Base-by-base conservation (phyloP, 2,888 invertebrate genomes). In the Pomacea canaliculata region DNA sequence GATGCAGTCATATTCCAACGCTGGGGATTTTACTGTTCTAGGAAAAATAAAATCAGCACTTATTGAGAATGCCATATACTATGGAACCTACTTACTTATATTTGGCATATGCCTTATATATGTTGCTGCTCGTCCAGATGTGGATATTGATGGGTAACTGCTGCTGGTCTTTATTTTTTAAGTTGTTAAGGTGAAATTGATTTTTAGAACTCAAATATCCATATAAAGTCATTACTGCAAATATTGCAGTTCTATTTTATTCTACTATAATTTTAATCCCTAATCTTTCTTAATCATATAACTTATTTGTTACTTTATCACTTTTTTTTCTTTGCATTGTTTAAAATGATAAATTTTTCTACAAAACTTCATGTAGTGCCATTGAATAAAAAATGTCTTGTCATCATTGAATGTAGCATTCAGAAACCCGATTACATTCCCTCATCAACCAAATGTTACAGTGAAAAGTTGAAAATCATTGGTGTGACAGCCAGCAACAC, bases 401-500 rank as follows among this genome's bases (percentile, higher is more conserved):
- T 37, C 3, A 5, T 37, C 4, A 23, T 23, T 23, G 23, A 23
- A 5, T 37, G 37, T 37, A 37, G 37, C 37, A 37, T 5, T 5
- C 37, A 37, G 37, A 5, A 37, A 37, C 37, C 37, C 5, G 37
- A 37, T 37, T 37, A 37, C 51, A 56, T 56, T 56, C 51, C 1
- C 51, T 56, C 12, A 56, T 56, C 8, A 1, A 7, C 51, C 12
- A 56, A 18, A 18, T 16, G 27, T n/a, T 62, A 16, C 89, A 94
- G 95, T 85, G 93, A 93, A 77, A 96, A 98, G 91, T 92, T 99
- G 60, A 99, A 98, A 92, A 96, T 97, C 0, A 97, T 99, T 83
- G 97, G 98, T 48, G 97, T 99, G 7, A 97, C 98, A 23, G 99
- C 99, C 7, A 98, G 98, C 88, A 99, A 99, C 90, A 99, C 99